Percentiles rank a stretch among this genome's conserved stretches.
phyloP scores from a whole-genome alignment of 2,888 invertebrate species.

The Mesorhabditis sp. region DNA sequence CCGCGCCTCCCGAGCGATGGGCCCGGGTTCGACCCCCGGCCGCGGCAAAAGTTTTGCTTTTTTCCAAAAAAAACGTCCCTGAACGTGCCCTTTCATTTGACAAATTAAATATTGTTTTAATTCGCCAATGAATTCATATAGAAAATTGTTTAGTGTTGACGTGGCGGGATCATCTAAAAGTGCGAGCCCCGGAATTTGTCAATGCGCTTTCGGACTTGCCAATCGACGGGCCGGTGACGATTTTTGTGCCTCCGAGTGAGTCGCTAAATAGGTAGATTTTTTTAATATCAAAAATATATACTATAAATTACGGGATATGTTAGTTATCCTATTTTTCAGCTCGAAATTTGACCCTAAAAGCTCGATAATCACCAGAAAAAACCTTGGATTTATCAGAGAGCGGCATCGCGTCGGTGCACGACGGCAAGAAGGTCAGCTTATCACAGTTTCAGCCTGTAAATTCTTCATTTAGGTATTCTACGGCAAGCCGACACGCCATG shows the following conservation, averaged over 20 bases:
- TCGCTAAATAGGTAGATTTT: background rate
- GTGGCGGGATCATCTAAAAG: background rate
- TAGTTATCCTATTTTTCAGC: background rate
- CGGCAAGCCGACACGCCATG: background rate
- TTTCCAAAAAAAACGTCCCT: too few species aligned
- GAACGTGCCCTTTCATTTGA: too few species aligned
- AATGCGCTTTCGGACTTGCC: background rate
- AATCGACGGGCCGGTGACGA: background rate
- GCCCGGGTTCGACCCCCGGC: too few species aligned
- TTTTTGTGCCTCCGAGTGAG: background rate
- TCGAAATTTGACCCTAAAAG: background rate
- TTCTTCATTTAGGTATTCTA: conserved; percentile 1
- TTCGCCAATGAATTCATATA: too few species aligned
- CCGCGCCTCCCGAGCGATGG: too few species aligned
- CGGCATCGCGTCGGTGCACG: background rate
- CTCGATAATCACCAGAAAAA: background rate
- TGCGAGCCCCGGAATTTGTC: background rate
- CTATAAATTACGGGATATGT: background rate
- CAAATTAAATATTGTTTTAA: too few species aligned
- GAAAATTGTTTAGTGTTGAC: background rate
- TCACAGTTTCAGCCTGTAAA: background rate
- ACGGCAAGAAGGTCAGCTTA: background rate
- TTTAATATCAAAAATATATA: too few species aligned
- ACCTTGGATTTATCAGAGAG: background rate
- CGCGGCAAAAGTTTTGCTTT: too few species aligned